These are phyloP conservation scores for Squalus acanthias DNA, from an alignment of 2,797 vertebrate species.

Conservation along the genomic window DNA sequence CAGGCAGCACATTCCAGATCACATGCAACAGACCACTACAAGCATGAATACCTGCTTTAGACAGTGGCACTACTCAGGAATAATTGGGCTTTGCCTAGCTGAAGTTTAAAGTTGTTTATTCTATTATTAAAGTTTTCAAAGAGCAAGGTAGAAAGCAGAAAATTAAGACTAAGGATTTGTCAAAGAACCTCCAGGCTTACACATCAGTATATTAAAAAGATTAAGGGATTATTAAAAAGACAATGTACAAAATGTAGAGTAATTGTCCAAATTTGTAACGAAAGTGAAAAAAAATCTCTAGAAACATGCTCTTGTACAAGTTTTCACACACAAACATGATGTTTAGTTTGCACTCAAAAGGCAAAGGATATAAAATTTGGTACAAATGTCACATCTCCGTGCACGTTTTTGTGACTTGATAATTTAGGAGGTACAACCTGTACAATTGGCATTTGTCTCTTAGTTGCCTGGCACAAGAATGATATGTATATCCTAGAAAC, in stretches of 20 bases:
- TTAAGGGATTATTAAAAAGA: background rate
- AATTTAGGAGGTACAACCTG: background rate
- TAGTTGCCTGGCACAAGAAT: background rate
- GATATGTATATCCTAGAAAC: background rate
- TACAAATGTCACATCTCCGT: background rate
- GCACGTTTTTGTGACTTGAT: background rate
- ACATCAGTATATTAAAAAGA: background rate
- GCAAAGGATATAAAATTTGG: background rate
- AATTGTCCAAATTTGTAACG: background rate
- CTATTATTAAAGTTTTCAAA: background rate
- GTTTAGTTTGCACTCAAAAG: background rate
- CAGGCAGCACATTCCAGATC: too few relatives aligned
- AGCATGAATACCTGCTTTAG: background rate
- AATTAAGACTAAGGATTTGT: background rate
- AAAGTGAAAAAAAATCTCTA: too few relatives aligned
- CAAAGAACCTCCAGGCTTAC: background rate
- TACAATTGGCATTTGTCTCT: background rate
- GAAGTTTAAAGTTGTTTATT: background rate
- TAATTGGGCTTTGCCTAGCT: background rate
- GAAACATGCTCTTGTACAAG: background rate
- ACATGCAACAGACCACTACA: background rate
- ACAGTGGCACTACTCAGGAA: background rate
- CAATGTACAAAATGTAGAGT: background rate
- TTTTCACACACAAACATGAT: background rate
- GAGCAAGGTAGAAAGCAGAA: background rate